A percentile compares a stretch with the other conserved stretches of the same genome.
These are phyloP conservation scores for Pedionomus torquatus DNA, from an alignment of 2,113 vertebrate genomes.

Conservation along the genomic window DNA sequence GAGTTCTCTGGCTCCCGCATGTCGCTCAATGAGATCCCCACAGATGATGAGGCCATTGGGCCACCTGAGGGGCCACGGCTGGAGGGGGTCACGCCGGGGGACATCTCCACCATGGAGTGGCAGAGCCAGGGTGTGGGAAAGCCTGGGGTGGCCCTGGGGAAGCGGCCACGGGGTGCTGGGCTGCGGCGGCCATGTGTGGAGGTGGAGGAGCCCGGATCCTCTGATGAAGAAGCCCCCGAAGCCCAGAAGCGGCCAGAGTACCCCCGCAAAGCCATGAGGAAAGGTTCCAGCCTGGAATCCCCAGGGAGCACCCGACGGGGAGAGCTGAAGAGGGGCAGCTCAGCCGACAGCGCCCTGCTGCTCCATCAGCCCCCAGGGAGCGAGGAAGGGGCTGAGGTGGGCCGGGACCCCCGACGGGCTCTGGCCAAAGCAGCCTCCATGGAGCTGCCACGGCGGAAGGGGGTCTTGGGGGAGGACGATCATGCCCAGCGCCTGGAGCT, in stretches of 20 bases:
- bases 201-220: constrained; percentile 69
- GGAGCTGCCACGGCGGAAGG: constrained; percentile 73
- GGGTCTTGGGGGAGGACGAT: constrained; percentile 85
- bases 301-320: constrained; percentile 70
- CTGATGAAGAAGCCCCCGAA: constrained; percentile 80
- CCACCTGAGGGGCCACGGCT: constrained; percentile 64
- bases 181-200: constrained; percentile 67
- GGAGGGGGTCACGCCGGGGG: neutral
- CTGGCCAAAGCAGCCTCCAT: constrained; percentile 81
- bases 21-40: constrained; percentile 91
- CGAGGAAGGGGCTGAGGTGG: neutral
- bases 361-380: constrained; percentile 75
- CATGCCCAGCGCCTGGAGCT: constrained; percentile 90
- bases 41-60: constrained; percentile 78
- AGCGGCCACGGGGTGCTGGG: constrained; percentile 13
- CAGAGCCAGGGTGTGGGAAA: constrained; percentile 31
- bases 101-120: constrained; percentile 73
- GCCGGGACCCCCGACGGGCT: constrained; percentile 76
- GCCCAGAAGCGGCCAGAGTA: constrained; percentile 66
- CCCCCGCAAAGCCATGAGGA: constrained; percentile 79
- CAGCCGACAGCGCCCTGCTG: constrained; percentile 88
- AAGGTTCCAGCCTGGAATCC: constrained; percentile 83
- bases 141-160: constrained; percentile 12
- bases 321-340: constrained; percentile 89
- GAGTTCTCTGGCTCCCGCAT: constrained; percentile 93